These are phyloP conservation scores for Hydrotaea cyrtoneurina DNA, from an alignment of 2,888 invertebrate species.

Conservation along the genomic window DNA sequence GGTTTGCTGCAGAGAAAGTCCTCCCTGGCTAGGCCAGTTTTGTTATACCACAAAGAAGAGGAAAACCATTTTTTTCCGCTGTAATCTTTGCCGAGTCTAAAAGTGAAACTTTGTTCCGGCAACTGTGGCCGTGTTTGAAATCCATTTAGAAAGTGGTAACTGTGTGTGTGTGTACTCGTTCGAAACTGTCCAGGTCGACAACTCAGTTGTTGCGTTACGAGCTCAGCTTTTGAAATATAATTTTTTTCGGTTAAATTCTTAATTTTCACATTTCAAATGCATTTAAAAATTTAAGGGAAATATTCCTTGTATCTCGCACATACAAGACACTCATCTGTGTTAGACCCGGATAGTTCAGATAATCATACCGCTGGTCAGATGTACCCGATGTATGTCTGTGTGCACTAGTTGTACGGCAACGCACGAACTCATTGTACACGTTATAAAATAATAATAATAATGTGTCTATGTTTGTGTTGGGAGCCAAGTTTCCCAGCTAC, in stretches of 20 bases:
- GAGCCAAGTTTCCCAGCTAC: neutral
- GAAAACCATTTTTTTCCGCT: slow-evolving; percentile 3
- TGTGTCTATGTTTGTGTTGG: slow-evolving; percentile 28
- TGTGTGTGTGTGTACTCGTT: neutral
- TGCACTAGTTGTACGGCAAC: neutral
- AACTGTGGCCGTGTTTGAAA: slow-evolving; percentile 9
- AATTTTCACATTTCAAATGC: no score
- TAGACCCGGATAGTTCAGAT: neutral
- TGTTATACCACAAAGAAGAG: neutral
- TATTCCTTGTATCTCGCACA: no score
- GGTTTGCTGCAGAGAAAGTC: neutral
- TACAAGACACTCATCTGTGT: neutral
- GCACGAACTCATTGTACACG: neutral
- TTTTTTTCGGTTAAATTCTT: no score
- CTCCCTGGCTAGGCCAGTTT: slow-evolving; percentile 1
- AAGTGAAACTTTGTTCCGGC: slow-evolving; percentile 21
- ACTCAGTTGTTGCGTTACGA: no score
- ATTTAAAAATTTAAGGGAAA: no score
- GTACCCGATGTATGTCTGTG: neutral
- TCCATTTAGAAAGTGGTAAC: slow-evolving; percentile 6
- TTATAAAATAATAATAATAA: slow-evolving; percentile 25
- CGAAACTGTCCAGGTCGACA: neutral
- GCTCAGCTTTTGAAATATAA: no score
- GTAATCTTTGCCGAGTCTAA: slow-evolving; percentile 25
- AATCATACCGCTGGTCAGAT: neutral